Percentiles rank a stretch among this genome's conserved stretches.
Evolutionary conservation across 1,140 invertebrate species (phyloP).

Genomic region (Bombus waltoni): DNA sequence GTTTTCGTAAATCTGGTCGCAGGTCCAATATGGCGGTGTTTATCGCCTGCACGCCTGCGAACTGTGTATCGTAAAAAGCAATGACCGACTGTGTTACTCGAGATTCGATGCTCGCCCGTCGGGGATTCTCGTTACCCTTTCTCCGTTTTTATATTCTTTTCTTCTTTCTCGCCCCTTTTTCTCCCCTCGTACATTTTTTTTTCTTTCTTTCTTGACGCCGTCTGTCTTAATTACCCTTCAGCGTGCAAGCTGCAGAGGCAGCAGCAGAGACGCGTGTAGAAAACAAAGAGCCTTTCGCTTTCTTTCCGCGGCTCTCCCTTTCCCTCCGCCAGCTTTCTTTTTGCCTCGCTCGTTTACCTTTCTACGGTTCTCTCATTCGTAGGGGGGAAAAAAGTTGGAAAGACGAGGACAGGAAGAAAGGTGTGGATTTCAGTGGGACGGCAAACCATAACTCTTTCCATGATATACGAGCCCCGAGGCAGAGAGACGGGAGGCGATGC

Average conservation of each 20-base stretch:
- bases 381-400: conserved; percentile 30
- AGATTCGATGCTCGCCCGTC: conserved; percentile 25
- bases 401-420: conserved; percentile 32
- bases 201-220: conserved; percentile 16
- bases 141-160: conserved; percentile 7
- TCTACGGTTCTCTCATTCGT: conserved; percentile 20
- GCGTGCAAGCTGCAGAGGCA: background rate
- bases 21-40: conserved; percentile 89
- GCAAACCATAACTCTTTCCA: conserved; percentile 64
- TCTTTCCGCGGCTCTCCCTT: background rate
- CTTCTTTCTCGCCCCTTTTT: background rate
- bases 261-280: conserved; percentile 8
- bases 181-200: background rate
- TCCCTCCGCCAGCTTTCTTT: background rate
- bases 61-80: conserved; percentile 78
- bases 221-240: conserved; percentile 59
- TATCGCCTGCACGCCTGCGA: conserved; percentile 91
- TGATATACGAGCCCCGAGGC: conserved; percentile 63
- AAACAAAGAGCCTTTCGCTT: conserved; percentile 46
- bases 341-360: conserved; percentile 20
- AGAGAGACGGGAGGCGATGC: conserved; percentile 58
- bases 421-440: conserved; percentile 61
- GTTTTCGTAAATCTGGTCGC: conserved; percentile 86
- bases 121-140: conserved; percentile 43
- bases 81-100: conserved; percentile 53